These are phyloP conservation scores for Bolborhynchus lineola DNA, from an alignment of 2,113 vertebrate genomes.

Conservation along the genomic window DNA sequence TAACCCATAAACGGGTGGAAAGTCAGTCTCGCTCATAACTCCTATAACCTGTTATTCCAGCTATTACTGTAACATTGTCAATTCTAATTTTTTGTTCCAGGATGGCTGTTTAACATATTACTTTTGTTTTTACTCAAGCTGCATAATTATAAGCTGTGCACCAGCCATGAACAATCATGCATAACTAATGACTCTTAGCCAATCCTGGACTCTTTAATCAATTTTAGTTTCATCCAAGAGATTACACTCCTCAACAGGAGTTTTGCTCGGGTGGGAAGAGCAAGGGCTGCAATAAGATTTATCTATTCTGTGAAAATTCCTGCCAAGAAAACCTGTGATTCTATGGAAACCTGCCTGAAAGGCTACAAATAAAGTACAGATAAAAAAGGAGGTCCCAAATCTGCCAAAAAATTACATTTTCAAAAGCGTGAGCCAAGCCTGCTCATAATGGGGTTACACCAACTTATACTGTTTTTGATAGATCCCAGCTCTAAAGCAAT, in stretches of 20 bases:
- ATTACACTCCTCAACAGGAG: background rate
- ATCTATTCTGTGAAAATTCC: background rate
- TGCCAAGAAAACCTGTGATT: background rate
- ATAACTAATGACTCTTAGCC: constrained; percentile 5
- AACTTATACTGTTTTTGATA: background rate
- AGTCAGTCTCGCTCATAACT: background rate
- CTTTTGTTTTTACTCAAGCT: constrained; percentile 45
- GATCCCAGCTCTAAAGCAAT: background rate
- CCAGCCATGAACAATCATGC: background rate
- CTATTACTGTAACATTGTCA: constrained; percentile 42
- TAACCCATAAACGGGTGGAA: background rate
- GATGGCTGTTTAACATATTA: constrained; percentile 47
- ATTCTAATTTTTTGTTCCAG: constrained; percentile 54
- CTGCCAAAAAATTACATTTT: background rate
- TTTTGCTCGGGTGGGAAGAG: background rate
- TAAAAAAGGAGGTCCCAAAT: background rate
- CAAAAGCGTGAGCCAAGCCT: background rate
- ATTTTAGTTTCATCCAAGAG: constrained; percentile 31
- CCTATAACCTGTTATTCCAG: constrained; percentile 53
- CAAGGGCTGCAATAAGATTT: background rate
- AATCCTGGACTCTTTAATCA: constrained; percentile 20
- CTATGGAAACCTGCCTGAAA: background rate
- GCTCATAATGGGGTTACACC: background rate
- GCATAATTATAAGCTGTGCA: constrained; percentile 27
- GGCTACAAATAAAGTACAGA: background rate